Evolutionary conservation across 2,113 vertebrate genomes (phyloP).

Genomic region (Syngnathus scovelli): DNA sequence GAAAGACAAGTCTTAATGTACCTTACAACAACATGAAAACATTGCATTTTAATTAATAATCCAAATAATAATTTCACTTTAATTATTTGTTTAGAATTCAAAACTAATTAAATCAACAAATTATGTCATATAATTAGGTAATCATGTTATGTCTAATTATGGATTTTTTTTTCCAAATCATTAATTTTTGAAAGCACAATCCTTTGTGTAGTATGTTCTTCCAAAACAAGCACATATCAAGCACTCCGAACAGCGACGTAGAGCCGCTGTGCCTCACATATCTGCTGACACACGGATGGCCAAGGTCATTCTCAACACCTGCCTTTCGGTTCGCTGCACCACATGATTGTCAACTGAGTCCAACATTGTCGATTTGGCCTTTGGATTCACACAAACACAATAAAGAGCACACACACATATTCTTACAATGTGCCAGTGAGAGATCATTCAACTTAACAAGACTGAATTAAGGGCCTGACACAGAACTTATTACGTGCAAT

Average conservation of each 20-base stretch:
- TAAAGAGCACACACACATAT: neutral
- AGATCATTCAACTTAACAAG: neutral
- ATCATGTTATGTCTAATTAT: too few relatives aligned
- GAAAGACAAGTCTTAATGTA: neutral
- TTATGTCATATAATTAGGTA: neutral
- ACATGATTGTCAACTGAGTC: slow-evolving; percentile 60
- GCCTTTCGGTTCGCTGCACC: slow-evolving; percentile 54
- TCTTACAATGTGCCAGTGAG: neutral
- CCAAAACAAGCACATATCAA: neutral
- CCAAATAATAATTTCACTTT: neutral
- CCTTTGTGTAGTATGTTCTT: too few relatives aligned
- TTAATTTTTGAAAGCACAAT: neutral
- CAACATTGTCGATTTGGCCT: slow-evolving; percentile 47
- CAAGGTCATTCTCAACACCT: slow-evolving; percentile 55
- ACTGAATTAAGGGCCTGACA: neutral
- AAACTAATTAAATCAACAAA: neutral
- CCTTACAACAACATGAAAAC: neutral
- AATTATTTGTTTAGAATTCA: neutral
- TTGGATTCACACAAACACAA: slow-evolving; percentile 32
- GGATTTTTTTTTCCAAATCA: neutral
- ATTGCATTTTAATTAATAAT: neutral
- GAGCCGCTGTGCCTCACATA: slow-evolving; percentile 19
- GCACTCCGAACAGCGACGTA: slow-evolving; percentile 10
- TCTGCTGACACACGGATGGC: slow-evolving; percentile 25
- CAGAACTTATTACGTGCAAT: neutral